Base-by-base conservation (phyloP, 2,888 invertebrate genomes). In the Synergus itoensis region DNA sequence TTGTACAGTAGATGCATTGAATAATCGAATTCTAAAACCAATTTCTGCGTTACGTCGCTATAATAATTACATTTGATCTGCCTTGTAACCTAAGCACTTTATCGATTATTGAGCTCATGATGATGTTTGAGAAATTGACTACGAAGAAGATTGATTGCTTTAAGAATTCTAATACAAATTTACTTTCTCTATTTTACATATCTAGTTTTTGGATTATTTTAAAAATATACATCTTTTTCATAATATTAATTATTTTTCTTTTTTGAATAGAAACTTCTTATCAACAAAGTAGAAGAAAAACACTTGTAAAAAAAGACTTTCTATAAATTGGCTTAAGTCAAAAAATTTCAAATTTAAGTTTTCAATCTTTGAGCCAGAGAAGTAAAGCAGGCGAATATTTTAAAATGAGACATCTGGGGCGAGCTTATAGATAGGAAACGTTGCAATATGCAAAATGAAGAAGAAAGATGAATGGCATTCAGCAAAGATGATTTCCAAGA, bases 401-500 rank as follows among this genome's bases (percentile, higher is more conserved):
- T 48, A 73, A 53, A 73, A 73, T 53, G 73, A 73, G 36, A 73
- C 48, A 53, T 73, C 53, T 73, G 73, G 48, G 73, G 48, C 48
- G 53, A 73, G 73, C 53, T 73, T 48, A 36, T n/a, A 45, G 36
- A 53, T 73, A 53, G 28, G 45, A 36, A 48, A 53, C n/a, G 36
- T 36, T 48, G 48, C 48, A 69, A 69, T 48, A 45, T 69, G 48
- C 69, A 73, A n/a, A 28, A 36, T 73, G 53, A 73, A 53, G 36
- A 73, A 53, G 21, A 73, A 73, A 73, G 48, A 73, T 73, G 73
- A 73, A 73, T 53, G 36, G 73, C 73, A 73, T 73, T 73, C 28
- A 36, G 73, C 14, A 53, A 73, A 73, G 53, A 73, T 53, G 53
- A 73, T 48, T 53, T 73, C 28, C 53, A 53, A 36, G 73, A 73